phyloP scores from a whole-genome alignment of 2,888 invertebrate species.

The Eulithis prunata region DNA sequence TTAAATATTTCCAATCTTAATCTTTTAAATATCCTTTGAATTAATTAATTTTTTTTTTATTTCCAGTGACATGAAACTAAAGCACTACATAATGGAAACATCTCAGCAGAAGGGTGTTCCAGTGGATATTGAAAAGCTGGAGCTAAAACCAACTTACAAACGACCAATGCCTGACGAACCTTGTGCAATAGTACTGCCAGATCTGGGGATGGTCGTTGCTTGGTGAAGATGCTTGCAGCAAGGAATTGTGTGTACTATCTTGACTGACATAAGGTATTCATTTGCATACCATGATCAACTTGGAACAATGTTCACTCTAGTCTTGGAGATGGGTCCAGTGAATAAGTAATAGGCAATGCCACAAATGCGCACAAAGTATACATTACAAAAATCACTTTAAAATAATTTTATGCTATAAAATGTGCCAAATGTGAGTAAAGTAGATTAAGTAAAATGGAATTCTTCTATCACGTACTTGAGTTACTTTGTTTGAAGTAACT shows the following conservation, averaged over 20 bases:
- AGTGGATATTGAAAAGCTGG: constrained; percentile 59
- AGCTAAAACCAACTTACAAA: constrained; percentile 44
- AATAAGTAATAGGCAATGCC: neutral
- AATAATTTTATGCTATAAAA: too few relatives aligned
- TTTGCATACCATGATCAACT: neutral
- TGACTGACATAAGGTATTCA: neutral
- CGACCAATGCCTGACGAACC: constrained; percentile 58
- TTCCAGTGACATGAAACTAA: constrained; percentile 69
- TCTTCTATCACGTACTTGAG: too few relatives aligned
- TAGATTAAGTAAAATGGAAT: too few relatives aligned
- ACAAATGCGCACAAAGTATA: too few relatives aligned
- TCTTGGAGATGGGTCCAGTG: neutral
- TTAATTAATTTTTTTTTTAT: constrained; percentile 1
- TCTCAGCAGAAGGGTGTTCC: constrained; percentile 62
- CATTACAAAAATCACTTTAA: too few relatives aligned
- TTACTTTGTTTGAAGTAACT: too few relatives aligned
- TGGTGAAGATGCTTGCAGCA: constrained; percentile 10
- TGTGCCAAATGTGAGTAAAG: too few relatives aligned
- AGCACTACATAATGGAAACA: constrained; percentile 57
- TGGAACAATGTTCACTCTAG: neutral
- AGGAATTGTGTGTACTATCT: constrained; percentile 7
- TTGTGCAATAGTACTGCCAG: constrained; percentile 69
- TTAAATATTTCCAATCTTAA: too few relatives aligned
- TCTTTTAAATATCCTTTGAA: too few relatives aligned
- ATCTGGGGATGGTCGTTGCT: constrained; percentile 50